Evolutionary conservation across 2,113 vertebrate genomes (phyloP).

Genomic region (Elaphurus davidianus): DNA sequence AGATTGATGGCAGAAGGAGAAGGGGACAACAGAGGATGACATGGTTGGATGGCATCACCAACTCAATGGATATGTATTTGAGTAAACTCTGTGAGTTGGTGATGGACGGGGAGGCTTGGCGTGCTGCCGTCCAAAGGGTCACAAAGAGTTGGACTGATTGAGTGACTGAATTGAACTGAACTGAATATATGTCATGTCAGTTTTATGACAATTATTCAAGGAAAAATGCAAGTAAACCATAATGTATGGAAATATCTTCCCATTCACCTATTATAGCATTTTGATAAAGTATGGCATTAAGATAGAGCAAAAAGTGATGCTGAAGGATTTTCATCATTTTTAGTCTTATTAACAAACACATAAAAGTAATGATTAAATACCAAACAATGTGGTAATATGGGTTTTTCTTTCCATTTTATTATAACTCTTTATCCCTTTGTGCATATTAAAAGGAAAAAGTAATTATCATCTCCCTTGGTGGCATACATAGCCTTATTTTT

Average conservation of each 20-base stretch:
- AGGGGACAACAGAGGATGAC: background rate
- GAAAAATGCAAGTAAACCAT: background rate
- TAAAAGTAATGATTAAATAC: conserved; percentile 58
- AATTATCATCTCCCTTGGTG: conserved; percentile 59
- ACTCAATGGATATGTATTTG: background rate
- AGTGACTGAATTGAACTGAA: background rate
- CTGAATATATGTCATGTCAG: background rate
- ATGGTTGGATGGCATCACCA: background rate
- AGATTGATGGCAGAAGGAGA: background rate
- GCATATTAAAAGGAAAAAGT: conserved; percentile 30
- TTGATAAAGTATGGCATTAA: conserved; percentile 35
- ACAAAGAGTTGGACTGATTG: background rate
- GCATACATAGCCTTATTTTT: background rate
- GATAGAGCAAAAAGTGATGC: background rate
- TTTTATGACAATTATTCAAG: conserved; percentile 32
- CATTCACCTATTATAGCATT: background rate
- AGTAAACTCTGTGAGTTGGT: background rate
- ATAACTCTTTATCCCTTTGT: conserved; percentile 1
- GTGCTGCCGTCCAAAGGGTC: background rate
- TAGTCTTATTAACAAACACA: conserved; percentile 45
- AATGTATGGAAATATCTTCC: background rate
- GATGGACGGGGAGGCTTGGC: background rate
- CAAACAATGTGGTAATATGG: background rate
- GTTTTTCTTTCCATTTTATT: background rate
- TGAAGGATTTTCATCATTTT: background rate